Evolutionary conservation across 1,140 invertebrate species (phyloP).

Genomic region (Holcopasites calliopsidis): DNA sequence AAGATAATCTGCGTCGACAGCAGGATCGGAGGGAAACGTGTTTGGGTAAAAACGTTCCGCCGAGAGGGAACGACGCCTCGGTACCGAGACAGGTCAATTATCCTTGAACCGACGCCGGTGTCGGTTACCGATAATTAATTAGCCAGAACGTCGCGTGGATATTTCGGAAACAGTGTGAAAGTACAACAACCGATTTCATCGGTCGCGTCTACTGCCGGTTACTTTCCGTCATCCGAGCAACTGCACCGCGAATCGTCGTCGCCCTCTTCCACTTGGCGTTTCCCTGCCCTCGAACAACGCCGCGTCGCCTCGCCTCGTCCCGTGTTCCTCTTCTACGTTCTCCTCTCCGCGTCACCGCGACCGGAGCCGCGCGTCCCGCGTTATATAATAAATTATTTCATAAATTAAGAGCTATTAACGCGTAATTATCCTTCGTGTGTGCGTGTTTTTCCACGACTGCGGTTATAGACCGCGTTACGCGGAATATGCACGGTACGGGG

Average conservation of each 20-base stretch:
- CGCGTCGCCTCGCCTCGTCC: neutral
- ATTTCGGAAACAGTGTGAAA: neutral
- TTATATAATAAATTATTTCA: conserved; percentile 72
- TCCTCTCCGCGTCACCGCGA: conserved; percentile 21
- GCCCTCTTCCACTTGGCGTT: neutral
- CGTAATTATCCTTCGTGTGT: conserved; percentile 65
- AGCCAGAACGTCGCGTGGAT: neutral
- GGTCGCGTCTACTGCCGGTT: too few relatives aligned
- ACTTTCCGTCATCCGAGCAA: too few relatives aligned
- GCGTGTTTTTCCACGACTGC: conserved; percentile 68
- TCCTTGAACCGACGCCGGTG: too few relatives aligned
- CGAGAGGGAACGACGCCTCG: too few relatives aligned
- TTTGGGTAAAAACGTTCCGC: conserved; percentile 44
- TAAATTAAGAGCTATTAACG: conserved; percentile 71
- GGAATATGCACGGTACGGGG: conserved; percentile 49
- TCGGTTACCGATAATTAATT: conserved; percentile 54
- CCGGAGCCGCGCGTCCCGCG: conserved; percentile 45
- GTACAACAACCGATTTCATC: too few relatives aligned
- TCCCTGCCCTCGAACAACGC: too few relatives aligned
- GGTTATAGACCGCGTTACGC: conserved; percentile 62
- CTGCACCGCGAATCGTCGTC: too few relatives aligned
- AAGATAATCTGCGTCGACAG: conserved; percentile 5
- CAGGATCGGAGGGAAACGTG: too few relatives aligned
- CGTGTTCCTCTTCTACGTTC: neutral
- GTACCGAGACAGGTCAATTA: too few relatives aligned